Conservation (phyloP, 2,113 vertebrate genomes). For the Mustela lutreola region DNA sequence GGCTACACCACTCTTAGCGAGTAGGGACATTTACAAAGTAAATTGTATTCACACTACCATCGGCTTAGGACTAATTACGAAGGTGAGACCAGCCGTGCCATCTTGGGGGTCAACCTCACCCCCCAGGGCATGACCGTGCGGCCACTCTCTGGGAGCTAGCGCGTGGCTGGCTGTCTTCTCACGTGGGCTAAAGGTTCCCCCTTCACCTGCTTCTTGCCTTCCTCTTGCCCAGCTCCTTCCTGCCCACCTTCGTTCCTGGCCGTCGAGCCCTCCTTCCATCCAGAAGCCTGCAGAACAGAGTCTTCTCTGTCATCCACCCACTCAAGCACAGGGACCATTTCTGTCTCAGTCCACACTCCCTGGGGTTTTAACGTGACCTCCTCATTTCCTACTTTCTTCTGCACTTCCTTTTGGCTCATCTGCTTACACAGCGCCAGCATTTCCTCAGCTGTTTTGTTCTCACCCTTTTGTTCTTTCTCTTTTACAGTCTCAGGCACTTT, state of each 20-base stretch:
- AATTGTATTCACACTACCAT: background rate
- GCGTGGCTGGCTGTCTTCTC: background rate
- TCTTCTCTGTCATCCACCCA: background rate
- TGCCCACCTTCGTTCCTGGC: background rate
- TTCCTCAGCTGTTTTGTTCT: background rate
- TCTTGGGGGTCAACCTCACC: background rate
- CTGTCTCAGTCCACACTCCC: background rate
- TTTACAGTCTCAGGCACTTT: background rate
- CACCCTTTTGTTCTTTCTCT: background rate
- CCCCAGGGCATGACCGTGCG: background rate
- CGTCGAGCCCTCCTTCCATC: background rate
- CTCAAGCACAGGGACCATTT: background rate
- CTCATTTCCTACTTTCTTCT: background rate
- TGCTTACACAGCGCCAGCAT: background rate
- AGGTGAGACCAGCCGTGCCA: background rate
- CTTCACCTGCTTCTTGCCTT: background rate
- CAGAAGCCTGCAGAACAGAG: background rate
- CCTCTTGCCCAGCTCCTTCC: background rate
- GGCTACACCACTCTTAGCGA: background rate
- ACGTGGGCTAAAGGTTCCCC: background rate
- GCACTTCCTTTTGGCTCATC: background rate
- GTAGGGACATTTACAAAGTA: background rate
- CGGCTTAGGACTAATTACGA: background rate
- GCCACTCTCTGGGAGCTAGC: background rate
- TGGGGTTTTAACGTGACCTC: background rate